phyloP scores from a whole-genome alignment of 1,140 invertebrate species.

The Zaprionus capensis region DNA sequence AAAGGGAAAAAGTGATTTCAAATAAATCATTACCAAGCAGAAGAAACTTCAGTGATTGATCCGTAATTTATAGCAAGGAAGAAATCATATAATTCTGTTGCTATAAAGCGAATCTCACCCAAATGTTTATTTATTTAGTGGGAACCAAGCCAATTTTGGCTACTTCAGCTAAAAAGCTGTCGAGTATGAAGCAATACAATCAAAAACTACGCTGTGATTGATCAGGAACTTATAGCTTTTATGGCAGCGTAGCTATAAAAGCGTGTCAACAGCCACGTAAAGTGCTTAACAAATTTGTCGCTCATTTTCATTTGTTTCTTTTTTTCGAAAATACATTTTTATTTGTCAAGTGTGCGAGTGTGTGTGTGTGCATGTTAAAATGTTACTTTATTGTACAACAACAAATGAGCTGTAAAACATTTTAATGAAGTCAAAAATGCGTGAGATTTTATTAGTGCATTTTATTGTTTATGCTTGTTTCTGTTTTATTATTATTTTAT shows the following conservation, averaged over 20 bases:
- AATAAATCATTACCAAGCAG: too few species aligned
- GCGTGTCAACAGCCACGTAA: not conserved
- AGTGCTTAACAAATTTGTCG: slow-evolving; percentile 4
- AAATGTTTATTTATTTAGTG: too few species aligned
- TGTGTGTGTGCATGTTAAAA: slow-evolving; percentile 1
- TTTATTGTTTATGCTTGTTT: slow-evolving; percentile 65
- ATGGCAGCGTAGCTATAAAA: slow-evolving; percentile 2
- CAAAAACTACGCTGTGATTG: not conserved
- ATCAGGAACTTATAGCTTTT: not conserved
- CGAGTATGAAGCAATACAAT: too few species aligned
- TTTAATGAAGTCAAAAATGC: slow-evolving; percentile 74
- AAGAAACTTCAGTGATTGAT: too few species aligned
- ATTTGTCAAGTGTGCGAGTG: slow-evolving; percentile 20
- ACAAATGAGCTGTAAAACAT: slow-evolving; percentile 49
- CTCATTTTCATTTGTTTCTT: slow-evolving; percentile 1
- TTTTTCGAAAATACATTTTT: slow-evolving; percentile 7
- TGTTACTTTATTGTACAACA: slow-evolving; percentile 25
- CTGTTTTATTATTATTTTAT: slow-evolving; percentile 56
- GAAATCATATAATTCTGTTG: too few species aligned
- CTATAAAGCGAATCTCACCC: too few species aligned
- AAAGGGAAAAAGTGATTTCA: not conserved
- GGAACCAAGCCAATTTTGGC: not conserved
- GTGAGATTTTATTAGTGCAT: slow-evolving; percentile 74
- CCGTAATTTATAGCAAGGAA: too few species aligned
- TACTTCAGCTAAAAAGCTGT: not conserved